Percentiles rank a stretch among this genome's conserved stretches.
Evolutionary conservation across 2,113 vertebrate genomes (phyloP).

Genomic region (Cynoglossus semilaevis): DNA sequence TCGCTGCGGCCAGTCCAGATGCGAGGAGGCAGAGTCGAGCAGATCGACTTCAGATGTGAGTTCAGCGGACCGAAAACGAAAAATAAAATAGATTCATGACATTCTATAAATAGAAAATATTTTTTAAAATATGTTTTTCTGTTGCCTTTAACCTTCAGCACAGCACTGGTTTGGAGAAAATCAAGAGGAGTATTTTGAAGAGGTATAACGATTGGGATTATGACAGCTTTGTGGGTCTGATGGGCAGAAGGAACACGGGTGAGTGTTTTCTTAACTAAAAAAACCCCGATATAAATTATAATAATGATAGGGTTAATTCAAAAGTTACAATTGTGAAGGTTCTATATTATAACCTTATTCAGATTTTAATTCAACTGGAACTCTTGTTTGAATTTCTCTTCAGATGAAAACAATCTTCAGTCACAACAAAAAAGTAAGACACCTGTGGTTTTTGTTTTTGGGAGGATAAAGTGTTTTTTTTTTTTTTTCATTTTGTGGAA

Average conservation of each 20-base stretch:
- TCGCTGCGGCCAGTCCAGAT: conserved; percentile 69
- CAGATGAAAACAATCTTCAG: conserved; percentile 57
- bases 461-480: background rate
- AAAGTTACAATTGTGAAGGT: no score
- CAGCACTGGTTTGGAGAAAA: conserved; percentile 57
- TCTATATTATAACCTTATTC: background rate
- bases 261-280: conserved; percentile 37
- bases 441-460: background rate
- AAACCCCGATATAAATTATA: background rate
- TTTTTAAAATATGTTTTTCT: background rate
- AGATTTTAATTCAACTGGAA: background rate
- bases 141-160: conserved; percentile 52
- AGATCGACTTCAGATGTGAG: conserved; percentile 68
- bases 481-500: background rate
- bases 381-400: background rate
- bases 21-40: conserved; percentile 66
- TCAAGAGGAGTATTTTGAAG: conserved; percentile 77
- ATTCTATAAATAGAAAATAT: no score
- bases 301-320: background rate
- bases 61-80: background rate
- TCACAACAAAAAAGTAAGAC: conserved; percentile 75
- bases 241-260: conserved; percentile 82
- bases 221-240: conserved; percentile 83
- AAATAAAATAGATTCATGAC: no score
- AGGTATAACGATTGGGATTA: conserved; percentile 80